A percentile compares a stretch with the other conserved stretches of the same genome.
Conservation (phyloP, 2,888 invertebrate genomes). For the Folsomia manolachei region DNA sequence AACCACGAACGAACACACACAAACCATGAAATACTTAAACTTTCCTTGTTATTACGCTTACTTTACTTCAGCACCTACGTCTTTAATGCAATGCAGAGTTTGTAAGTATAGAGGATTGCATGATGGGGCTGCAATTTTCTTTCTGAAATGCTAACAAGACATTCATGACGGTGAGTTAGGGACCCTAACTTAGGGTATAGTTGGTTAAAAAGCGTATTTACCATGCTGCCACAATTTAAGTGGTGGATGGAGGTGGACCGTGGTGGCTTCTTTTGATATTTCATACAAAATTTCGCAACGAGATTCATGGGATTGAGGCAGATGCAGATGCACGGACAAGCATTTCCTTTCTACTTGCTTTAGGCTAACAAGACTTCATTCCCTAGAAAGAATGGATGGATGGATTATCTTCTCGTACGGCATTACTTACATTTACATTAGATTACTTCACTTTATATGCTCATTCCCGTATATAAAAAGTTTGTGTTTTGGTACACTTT, state of each 20-base stretch:
- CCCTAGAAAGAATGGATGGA: not conserved
- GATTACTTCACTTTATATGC: not conserved
- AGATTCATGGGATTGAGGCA: too few relatives aligned
- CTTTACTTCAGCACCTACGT: not conserved
- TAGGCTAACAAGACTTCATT: not conserved
- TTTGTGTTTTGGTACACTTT: not conserved
- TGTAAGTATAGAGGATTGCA: too few relatives aligned
- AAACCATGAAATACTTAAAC: not conserved
- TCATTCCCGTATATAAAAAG: not conserved
- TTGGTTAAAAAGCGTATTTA: not conserved
- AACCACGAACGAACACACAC: too few relatives aligned
- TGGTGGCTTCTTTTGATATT: not conserved
- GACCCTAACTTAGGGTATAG: too few relatives aligned
- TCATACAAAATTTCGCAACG: not conserved
- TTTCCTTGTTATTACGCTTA: not conserved
- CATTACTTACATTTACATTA: slow-evolving; percentile 4
- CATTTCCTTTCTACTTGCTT: not conserved
- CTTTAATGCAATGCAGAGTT: too few relatives aligned
- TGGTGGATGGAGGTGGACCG: not conserved
- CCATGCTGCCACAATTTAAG: not conserved
- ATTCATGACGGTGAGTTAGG: too few relatives aligned
- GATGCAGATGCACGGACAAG: too few relatives aligned
- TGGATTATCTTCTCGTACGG: not conserved
- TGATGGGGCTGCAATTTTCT: not conserved
- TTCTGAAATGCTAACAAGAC: not conserved